Conservation (phyloP, 2,888 invertebrate species). For the Hymenopus coronatus region DNA sequence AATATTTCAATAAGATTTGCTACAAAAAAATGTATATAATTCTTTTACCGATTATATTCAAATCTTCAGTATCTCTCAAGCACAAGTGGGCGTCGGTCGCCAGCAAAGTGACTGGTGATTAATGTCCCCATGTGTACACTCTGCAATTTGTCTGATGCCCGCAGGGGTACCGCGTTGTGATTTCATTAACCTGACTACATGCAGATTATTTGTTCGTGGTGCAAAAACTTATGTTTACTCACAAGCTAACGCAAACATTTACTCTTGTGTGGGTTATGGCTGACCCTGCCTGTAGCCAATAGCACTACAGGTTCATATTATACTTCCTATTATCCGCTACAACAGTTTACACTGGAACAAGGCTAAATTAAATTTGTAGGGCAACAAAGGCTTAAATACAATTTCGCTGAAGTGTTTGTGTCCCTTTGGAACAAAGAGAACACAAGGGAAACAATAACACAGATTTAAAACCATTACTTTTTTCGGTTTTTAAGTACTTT, state of each 20-base stretch:
- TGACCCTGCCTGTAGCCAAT: background rate
- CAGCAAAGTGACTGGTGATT: background rate
- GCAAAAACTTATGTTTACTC: background rate
- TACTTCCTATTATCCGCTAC: background rate
- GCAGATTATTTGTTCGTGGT: background rate
- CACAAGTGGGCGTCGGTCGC: too few species aligned
- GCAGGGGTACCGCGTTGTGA: background rate
- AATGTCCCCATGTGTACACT: background rate
- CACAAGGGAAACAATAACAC: too few species aligned
- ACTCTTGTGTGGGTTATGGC: background rate
- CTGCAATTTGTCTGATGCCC: background rate
- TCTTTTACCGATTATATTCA: too few species aligned
- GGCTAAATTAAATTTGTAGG: background rate
- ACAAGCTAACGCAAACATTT: background rate
- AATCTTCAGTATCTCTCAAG: too few species aligned
- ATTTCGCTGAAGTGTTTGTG: too few species aligned
- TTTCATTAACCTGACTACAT: background rate
- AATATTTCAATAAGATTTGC: too few species aligned
- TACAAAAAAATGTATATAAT: too few species aligned
- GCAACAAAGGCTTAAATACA: too few species aligned
- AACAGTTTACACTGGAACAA: background rate
- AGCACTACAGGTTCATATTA: background rate
- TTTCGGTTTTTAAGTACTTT: too few species aligned
- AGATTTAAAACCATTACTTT: too few species aligned
- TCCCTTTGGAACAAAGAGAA: too few species aligned